Percentiles rank a stretch among this genome's conserved stretches.
phyloP scores from a whole-genome alignment of 2,797 vertebrate species.

The Siniperca scherzeri region DNA sequence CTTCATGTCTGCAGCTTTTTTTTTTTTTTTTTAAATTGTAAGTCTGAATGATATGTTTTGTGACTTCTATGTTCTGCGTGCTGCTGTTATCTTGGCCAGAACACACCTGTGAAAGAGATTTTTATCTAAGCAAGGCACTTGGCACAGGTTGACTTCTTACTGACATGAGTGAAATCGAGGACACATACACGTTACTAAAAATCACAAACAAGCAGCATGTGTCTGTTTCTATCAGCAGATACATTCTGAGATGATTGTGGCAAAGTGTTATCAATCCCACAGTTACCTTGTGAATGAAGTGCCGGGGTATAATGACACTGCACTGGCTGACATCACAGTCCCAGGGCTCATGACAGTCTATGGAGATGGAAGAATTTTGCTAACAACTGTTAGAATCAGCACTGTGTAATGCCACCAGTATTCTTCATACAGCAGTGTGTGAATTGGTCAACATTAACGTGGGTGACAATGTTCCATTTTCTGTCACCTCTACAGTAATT shows the following conservation, averaged over 20 bases:
- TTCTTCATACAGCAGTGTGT: background rate
- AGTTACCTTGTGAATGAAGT: slow-evolving; percentile 4
- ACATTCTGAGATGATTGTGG: slow-evolving; percentile 7
- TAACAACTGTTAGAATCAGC: background rate
- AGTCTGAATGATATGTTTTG: background rate
- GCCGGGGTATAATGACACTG: background rate
- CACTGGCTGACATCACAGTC: background rate
- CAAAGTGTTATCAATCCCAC: slow-evolving; percentile 11
- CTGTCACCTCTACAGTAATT: background rate
- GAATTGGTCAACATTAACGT: background rate
- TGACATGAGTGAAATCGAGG: background rate
- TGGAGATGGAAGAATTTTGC: background rate
- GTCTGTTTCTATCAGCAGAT: background rate
- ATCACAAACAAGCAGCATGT: background rate
- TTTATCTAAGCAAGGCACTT: background rate
- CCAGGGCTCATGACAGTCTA: background rate
- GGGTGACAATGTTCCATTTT: background rate
- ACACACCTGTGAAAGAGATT: background rate
- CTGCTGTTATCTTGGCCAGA: background rate
- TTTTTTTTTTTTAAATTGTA: background rate
- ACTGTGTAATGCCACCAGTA: background rate
- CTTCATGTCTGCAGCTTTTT: no score
- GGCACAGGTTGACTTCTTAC: background rate
- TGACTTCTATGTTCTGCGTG: background rate
- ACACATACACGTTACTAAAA: background rate